Evolutionary conservation across 1,140 invertebrate species (phyloP).

Genomic region (Choristoneura fumiferana): DNA sequence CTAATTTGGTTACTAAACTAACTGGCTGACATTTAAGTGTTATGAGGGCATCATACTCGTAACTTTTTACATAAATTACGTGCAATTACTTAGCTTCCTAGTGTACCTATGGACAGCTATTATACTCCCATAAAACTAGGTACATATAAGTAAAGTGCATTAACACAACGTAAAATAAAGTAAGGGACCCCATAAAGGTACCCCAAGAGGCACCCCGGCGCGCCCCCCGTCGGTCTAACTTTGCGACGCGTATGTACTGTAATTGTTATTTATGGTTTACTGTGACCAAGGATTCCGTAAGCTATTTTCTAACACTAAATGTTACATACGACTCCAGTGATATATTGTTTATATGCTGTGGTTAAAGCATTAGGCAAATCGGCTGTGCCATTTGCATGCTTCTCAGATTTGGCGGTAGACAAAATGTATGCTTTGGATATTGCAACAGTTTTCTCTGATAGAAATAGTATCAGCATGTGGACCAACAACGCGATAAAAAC

Average conservation of each 20-base stretch:
- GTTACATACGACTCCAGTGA: slow-evolving; percentile 3
- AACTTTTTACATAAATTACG: too few relatives aligned
- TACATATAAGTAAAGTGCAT: slow-evolving; percentile 42
- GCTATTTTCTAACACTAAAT: slow-evolving; percentile 1
- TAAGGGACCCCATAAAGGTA: slow-evolving; percentile 33
- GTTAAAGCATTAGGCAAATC: slow-evolving; percentile 16
- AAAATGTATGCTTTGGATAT: background rate
- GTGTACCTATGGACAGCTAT: background rate
- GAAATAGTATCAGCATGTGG: too few relatives aligned
- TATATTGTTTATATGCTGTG: slow-evolving; percentile 2
- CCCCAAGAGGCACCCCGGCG: slow-evolving; percentile 2
- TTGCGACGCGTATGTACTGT: background rate
- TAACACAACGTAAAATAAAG: slow-evolving; percentile 41
- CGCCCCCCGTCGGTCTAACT: slow-evolving; percentile 22
- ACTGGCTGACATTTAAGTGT: too few relatives aligned
- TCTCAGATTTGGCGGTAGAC: background rate
- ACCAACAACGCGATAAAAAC: too few relatives aligned
- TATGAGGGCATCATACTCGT: too few relatives aligned
- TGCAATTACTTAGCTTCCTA: too few relatives aligned
- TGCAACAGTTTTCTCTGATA: too few relatives aligned
- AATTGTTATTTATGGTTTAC: slow-evolving; percentile 16
- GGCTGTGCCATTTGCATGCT: slow-evolving; percentile 1
- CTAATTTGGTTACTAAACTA: too few relatives aligned
- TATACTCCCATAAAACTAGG: slow-evolving; percentile 3
- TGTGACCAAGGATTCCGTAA: slow-evolving; percentile 11